Evolutionary conservation across 2,888 invertebrate genomes (phyloP).

Genomic region (Dinocampus coccinellae): DNA sequence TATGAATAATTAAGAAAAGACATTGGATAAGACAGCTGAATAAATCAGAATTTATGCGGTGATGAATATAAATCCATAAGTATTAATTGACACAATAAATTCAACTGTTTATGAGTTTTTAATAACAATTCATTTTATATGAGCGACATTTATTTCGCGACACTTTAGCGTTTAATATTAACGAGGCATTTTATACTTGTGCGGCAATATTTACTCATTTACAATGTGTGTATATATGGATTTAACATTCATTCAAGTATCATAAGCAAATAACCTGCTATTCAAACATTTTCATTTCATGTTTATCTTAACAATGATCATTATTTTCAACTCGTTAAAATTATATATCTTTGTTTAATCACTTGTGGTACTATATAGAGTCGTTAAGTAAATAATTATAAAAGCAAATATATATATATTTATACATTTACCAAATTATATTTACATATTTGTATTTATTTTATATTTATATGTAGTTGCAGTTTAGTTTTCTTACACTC

Average conservation of each 20-base stretch:
- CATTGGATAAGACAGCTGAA: neutral
- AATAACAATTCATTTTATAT: conserved; percentile 66
- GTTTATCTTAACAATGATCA: conserved; percentile 3
- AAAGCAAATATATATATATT: neutral
- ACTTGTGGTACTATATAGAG: neutral
- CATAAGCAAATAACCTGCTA: conserved; percentile 3
- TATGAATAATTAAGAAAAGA: neutral
- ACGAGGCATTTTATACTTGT: conserved; percentile 43
- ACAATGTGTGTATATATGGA: neutral
- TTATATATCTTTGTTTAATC: conserved; percentile 1
- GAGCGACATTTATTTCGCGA: conserved; percentile 63
- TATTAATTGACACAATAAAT: conserved; percentile 64
- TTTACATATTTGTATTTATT: neutral
- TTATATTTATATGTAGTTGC: neutral
- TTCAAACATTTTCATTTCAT: neutral
- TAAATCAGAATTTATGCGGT: neutral
- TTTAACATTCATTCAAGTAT: conserved; percentile 5
- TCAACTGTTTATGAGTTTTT: conserved; percentile 58
- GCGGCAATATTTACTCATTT: conserved; percentile 27
- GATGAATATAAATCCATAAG: conserved; percentile 42
- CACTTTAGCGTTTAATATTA: conserved; percentile 48
- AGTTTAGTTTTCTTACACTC: neutral
- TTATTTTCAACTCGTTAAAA: neutral
- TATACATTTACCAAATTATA: neutral
- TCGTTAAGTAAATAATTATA: conserved; percentile 5